Evolutionary conservation across 2,797 vertebrate species (phyloP).

Genomic region (Helicolenus hilgendorfi): DNA sequence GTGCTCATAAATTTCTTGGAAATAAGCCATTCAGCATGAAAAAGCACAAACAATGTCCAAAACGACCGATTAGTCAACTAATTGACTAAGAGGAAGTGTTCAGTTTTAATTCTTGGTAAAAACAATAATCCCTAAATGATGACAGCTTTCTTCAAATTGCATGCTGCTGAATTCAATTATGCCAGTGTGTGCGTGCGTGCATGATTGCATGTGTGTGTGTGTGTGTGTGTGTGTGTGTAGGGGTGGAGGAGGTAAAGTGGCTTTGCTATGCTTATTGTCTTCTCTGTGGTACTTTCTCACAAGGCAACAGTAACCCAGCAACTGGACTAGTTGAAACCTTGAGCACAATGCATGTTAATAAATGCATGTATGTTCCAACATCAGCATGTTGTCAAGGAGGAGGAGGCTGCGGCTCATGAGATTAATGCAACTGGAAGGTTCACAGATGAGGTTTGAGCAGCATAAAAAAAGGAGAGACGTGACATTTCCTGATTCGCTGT

Average conservation of each 20-base stretch:
- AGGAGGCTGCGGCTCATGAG: neutral
- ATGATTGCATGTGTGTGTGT: neutral
- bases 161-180: neutral
- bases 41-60: no score
- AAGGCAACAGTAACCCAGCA: conserved; percentile 92
- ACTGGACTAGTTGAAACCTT: conserved; percentile 81
- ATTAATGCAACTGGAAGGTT: neutral
- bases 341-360: conserved; percentile 55
- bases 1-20: no score
- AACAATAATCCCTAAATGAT: neutral
- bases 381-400: conserved; percentile 29
- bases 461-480: neutral
- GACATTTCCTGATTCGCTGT: conserved; percentile 34
- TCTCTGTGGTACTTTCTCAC: conserved; percentile 60
- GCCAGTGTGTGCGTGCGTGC: neutral
- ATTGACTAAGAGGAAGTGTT: neutral
- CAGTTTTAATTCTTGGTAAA: neutral
- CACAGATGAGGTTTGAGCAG: conserved; percentile 3
- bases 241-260: conserved; percentile 10
- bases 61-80: no score
- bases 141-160: neutral
- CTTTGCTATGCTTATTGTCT: conserved; percentile 45
- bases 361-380: conserved; percentile 56
- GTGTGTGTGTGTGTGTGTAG: neutral
- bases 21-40: no score